A percentile compares a stretch with the other conserved stretches of the same genome.
phyloP scores from a whole-genome alignment of 1,140 invertebrate genomes.

The Pararge aegeria region DNA sequence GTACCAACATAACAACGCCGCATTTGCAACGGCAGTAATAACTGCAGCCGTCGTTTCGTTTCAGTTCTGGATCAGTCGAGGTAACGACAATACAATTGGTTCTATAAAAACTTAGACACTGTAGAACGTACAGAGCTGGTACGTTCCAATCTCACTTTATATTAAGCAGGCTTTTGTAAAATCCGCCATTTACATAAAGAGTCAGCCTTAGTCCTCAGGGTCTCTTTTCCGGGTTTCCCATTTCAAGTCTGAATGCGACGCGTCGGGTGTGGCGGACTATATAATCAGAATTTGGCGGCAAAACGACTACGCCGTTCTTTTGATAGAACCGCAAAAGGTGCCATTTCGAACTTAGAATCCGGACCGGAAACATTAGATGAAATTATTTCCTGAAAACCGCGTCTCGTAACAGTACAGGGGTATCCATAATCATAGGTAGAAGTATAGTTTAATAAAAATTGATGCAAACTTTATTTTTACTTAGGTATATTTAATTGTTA shows the following conservation, averaged over 20 bases:
- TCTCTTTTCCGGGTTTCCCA: slow-evolving; percentile 5
- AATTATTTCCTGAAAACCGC: slow-evolving; percentile 1
- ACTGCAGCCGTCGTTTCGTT: too few relatives aligned
- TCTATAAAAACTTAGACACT: too few relatives aligned
- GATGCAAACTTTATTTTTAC: too few relatives aligned
- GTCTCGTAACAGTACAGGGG: too few relatives aligned
- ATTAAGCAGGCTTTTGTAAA: slow-evolving; percentile 4
- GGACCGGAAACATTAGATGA: background rate
- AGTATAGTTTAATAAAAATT: too few relatives aligned
- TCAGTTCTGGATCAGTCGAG: too few relatives aligned
- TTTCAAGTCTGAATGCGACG: slow-evolving; percentile 6
- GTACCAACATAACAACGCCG: too few relatives aligned
- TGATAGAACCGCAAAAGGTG: slow-evolving; percentile 8
- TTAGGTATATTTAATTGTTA: too few relatives aligned
- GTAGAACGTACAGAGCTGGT: background rate
- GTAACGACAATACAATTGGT: too few relatives aligned
- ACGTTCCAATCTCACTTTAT: slow-evolving; percentile 6
- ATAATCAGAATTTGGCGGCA: slow-evolving; percentile 7
- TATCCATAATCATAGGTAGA: too few relatives aligned
- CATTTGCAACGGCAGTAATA: too few relatives aligned
- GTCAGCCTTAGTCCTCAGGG: slow-evolving; percentile 7
- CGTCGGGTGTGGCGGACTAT: slow-evolving; percentile 5
- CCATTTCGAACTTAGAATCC: background rate
- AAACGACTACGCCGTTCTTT: slow-evolving; percentile 6
- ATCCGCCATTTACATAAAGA: slow-evolving; percentile 6